Base-by-base conservation (phyloP, 2,888 invertebrate genomes). In the Bedellia somnulentella region DNA sequence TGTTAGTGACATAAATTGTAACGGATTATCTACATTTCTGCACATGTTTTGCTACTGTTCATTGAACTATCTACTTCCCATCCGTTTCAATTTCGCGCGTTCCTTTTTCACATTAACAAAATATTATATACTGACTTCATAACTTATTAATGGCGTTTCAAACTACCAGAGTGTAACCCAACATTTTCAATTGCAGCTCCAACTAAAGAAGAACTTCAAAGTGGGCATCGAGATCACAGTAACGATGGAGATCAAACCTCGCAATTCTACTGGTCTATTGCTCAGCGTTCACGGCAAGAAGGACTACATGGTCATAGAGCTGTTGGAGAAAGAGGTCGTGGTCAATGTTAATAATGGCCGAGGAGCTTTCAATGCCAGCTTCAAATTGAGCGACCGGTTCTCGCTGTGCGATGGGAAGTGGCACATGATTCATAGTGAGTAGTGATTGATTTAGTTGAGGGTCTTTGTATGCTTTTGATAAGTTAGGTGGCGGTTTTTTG, bases 361-460 rank as follows among this genome's bases (percentile, higher is more conserved):
- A 46, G 93, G 93, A 5, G 82, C 86, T 2, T 86, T 91, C 43
- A 81, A 82, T 2, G 86, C 92, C 2, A 81, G 80, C 13, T 92
- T 85, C 55, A 80, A 79, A 30, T 73, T 85, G 0, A 82, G 83
- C 17, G 75, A 80, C 26, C 79, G 81, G 29, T 80, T 81, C 35
- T 82, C 85, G 44, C 80, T 96, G 36, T 99, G 98, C 53, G 94
- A 99, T 60, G 97, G 98, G 27, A 80, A 89, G 32, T 99, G 97
- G 97, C 96, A 98, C 52, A 85, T 80, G 33, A 89, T 95, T 45
- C 80, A 82, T 62, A 85, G 87, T 87, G 55, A 57, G 46, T 24
- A 14, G n/a, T n/a, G n/a, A 6, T 13, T 14, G 11, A n/a, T n/a
- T n/a, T n/a, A n/a, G n/a, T n/a, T 9, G 9, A 18, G 6, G 5